These are phyloP conservation scores for Chaetoderma sp. DNA, from an alignment of 2,888 invertebrate species.

Conservation along the genomic window DNA sequence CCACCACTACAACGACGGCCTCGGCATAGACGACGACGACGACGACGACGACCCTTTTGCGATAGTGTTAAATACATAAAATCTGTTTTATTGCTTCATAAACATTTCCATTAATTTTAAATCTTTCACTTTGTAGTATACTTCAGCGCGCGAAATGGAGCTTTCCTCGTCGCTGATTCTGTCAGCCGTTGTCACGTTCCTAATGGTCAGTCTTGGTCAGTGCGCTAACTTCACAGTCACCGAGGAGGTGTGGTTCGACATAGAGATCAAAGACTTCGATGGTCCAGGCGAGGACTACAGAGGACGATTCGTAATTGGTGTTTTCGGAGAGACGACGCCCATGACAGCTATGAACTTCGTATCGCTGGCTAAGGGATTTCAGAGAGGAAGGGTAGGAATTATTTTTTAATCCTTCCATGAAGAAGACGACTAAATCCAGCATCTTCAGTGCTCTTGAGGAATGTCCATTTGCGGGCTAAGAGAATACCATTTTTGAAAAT, in stretches of 20 bases:
- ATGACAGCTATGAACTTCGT: conserved; percentile 68
- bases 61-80: no score
- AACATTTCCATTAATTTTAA: neutral
- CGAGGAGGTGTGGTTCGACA: conserved; percentile 63
- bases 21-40: no score
- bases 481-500: no score
- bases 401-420: neutral
- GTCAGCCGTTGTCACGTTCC: neutral
- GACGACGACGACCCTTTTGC: no score
- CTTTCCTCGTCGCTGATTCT: neutral
- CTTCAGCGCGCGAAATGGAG: neutral
- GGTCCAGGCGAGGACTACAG: conserved; percentile 59
- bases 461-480: no score
- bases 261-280: conserved; percentile 61
- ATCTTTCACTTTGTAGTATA: neutral
- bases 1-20: no score
- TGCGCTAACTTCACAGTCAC: conserved; percentile 57
- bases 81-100: no score
- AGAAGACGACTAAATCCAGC: no score
- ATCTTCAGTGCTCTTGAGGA: no score
- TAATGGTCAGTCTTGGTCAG: neutral
- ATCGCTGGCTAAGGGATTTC: conserved; percentile 62
- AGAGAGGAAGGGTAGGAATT: conserved; percentile 54
- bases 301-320: conserved; percentile 60
- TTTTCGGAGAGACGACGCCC: conserved; percentile 66